Base-by-base conservation (phyloP, 2,888 invertebrate species). In the Syrphus vitripennis region DNA sequence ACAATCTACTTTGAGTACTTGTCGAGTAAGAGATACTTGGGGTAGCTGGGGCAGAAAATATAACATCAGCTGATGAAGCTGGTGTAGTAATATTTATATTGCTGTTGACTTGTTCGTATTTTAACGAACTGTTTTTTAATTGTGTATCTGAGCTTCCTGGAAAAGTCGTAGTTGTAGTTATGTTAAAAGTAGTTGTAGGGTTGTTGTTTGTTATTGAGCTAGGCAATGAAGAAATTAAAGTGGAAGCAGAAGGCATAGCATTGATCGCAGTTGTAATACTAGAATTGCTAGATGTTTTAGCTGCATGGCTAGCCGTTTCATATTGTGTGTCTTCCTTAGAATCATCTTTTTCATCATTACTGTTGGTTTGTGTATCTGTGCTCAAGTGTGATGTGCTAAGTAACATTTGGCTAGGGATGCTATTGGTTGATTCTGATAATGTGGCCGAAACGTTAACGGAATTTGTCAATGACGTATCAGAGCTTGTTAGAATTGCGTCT, bases 391-490 rank as follows among this genome's bases (percentile, higher is more conserved):
- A 24, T 42, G 45, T 77, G 34, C 45, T 59, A 19, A 29, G 19
- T 29, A 78, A 57, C 10, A 59, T 16, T 81, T 77, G 77, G 16
- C 26, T 69, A 21, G 70, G 12, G 31, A 31, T 87, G 83, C 88
- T 88, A 89, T 89, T 88, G 88, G 87, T 74, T 89, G 21, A 16
- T 89, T 87, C 90, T 89, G 88, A 89, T 89, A 87, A n/a, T 42
- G 57, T 31, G 40, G 75, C 16, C 9, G 82, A 10, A 29, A 70
- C 59, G 19, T 74, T 31, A 59, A 45, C 82, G 34, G 82, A 1
- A 1, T 37, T 72, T 1, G 65, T 12, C 53, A 78, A 74, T 59
- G 65, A 34, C 67, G 78, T n/a, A 37, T 50, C 69, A 21, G 83
- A 42, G 19, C 89, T 90, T 63, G 65, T 42, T 65, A 77, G 40